Percentiles rank a stretch among this genome's conserved stretches.
phyloP scores from a whole-genome alignment of 2,797 vertebrate species.

The Anniella stebbinsi region DNA sequence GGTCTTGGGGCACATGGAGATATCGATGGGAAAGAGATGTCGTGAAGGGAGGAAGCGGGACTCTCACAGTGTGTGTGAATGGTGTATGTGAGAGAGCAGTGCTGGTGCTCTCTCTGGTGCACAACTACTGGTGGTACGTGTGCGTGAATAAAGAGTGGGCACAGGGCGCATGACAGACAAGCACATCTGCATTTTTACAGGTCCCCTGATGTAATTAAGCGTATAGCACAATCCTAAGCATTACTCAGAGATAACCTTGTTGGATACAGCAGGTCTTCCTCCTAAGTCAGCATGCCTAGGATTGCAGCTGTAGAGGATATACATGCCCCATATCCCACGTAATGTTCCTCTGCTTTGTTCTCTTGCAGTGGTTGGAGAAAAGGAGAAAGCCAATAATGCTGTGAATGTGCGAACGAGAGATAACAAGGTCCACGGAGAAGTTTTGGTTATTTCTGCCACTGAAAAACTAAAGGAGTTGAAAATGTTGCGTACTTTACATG shows the following conservation, averaged over 20 bases:
- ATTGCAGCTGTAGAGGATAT: no score
- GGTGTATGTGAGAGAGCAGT: not conserved
- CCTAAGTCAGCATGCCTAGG: not conserved
- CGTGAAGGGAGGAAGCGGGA: not conserved
- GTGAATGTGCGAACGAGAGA: constrained; percentile 95
- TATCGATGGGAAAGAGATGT: not conserved
- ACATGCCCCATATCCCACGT: not conserved
- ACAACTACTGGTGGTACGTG: not conserved
- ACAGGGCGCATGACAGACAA: not conserved
- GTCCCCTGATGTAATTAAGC: not conserved
- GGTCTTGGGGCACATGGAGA: not conserved
- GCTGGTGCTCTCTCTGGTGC: no score
- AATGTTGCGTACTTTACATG: constrained; percentile 80
- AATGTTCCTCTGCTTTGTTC: not conserved
- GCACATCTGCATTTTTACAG: not conserved
- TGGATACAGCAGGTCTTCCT: not conserved
- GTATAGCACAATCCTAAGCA: not conserved
- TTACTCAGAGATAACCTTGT: not conserved
- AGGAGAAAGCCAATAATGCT: constrained; percentile 87
- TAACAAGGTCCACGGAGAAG: constrained; percentile 93
- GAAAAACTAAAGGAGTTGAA: constrained; percentile 88
- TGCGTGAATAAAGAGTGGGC: not conserved
- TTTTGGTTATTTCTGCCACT: constrained; percentile 83
- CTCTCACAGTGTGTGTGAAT: not conserved
- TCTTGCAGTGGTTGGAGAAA: constrained; percentile 94